Evolutionary conservation across 2,113 vertebrate species (phyloP).

Genomic region (Perca schrenkii): DNA sequence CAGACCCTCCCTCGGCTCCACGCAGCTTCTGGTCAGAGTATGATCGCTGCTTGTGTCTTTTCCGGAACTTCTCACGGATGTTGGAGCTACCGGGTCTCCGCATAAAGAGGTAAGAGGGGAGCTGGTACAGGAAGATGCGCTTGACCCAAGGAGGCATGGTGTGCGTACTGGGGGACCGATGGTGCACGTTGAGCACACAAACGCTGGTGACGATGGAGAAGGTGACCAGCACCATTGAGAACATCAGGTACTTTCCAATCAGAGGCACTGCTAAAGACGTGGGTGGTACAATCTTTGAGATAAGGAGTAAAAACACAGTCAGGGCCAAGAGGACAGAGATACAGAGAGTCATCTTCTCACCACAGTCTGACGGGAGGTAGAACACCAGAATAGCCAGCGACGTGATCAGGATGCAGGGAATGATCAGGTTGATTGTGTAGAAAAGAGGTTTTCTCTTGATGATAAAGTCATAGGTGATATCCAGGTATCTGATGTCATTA

Average conservation of each 20-base stretch:
- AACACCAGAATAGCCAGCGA: slow-evolving; percentile 88
- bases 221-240: slow-evolving; percentile 87
- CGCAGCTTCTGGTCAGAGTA: slow-evolving; percentile 69
- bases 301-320: slow-evolving; percentile 88
- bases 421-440: slow-evolving; percentile 88
- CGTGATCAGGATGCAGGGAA: slow-evolving; percentile 87
- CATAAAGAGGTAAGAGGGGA: slow-evolving; percentile 86
- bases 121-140: slow-evolving; percentile 79
- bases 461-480: slow-evolving; percentile 88
- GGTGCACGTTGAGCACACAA: slow-evolving; percentile 87
- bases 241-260: slow-evolving; percentile 89
- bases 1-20: slow-evolving; percentile 58
- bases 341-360: slow-evolving; percentile 88
- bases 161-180: slow-evolving; percentile 88
- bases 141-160: slow-evolving; percentile 88
- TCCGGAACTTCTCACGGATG: slow-evolving; percentile 79
- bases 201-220: slow-evolving; percentile 89
- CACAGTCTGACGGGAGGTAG: slow-evolving; percentile 88
- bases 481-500: slow-evolving; percentile 83
- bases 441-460: slow-evolving; percentile 88
- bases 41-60: slow-evolving; percentile 77
- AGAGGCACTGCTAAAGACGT: slow-evolving; percentile 88
- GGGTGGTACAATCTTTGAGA: slow-evolving; percentile 88
- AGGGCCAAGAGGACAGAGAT: slow-evolving; percentile 87
- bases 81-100: slow-evolving; percentile 81